Evolutionary conservation across 2,797 vertebrate species (phyloP), one percentile per base, ranked within the genome.

Genomic region (Tympanoctomys barrerae): DNA sequence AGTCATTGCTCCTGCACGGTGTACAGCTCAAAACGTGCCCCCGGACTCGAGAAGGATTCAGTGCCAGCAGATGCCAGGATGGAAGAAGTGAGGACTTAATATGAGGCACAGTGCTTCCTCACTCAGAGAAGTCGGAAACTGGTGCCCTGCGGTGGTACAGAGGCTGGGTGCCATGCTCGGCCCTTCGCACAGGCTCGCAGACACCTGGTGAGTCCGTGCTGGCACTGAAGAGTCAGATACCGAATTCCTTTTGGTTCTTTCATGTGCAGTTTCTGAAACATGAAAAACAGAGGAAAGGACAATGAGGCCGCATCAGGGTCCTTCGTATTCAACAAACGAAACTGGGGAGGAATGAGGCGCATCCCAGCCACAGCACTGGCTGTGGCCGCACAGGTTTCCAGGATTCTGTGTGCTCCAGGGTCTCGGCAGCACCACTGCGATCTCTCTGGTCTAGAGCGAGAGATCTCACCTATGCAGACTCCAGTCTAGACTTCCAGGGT

Each of bases 191-290:
- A 8, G 6, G 7, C 22, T 89, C 11, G 12, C 84, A 46, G 16
- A 59, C 21, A 28, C 16, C 14, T 46, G 70, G 33, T 28, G 62
- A 46, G 22, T 66, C 21, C 52, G 8, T 70, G 21, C 16, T 66
- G 24, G 5, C 31, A n/a, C 33, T 46, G 11, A 64, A 91, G 46
- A 73, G 26, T 16, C 22, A 94, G 82, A 36, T 49, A 22, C 1
- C 33, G 1, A 59, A 33, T 31, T 92, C 9, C 57, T 80, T 90
- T 90, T 54, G 83, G 11, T 36, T 94, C 22, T 54, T 95, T 90
- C 52, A 66, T 19, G 4, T 26, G 1, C 10, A 85, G 3, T 16
- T 90, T 92, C 70, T 84, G 42, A 90, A 79, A 94, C 8, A 70
- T 89, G 87, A 57, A 94, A 91, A 94, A 71, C 26, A 26, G 6